Conservation (phyloP, 2,113 vertebrate genomes). For the cat (Felis catus) region DNA sequence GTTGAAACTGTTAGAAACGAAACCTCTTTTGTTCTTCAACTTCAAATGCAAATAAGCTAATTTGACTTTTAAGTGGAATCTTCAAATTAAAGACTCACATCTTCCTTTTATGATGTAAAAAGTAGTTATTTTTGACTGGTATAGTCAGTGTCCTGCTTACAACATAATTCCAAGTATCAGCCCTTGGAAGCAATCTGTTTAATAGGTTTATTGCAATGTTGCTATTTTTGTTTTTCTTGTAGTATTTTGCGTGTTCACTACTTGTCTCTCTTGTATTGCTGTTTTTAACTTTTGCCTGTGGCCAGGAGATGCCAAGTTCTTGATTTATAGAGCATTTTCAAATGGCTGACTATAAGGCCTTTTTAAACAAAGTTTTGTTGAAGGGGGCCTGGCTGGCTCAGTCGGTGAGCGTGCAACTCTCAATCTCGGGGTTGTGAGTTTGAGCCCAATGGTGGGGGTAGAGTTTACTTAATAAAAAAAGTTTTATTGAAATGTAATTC, state of each 20-base stretch:
- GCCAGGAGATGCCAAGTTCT: neutral
- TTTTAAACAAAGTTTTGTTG: neutral
- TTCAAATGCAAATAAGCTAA: constrained; percentile 76
- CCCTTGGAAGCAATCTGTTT: neutral
- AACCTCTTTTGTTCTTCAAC: constrained; percentile 71
- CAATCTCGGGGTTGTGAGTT: neutral
- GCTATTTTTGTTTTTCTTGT: neutral
- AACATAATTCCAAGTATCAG: neutral
- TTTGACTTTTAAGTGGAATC: constrained; percentile 76
- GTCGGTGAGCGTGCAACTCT: neutral
- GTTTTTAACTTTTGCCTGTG: neutral
- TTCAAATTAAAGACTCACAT: constrained; percentile 70
- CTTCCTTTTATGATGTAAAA: constrained; percentile 65
- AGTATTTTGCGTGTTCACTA: neutral
- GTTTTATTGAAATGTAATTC: neutral
- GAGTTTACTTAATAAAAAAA: neutral
- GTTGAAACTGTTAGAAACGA: constrained; percentile 53
- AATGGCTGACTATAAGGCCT: neutral
- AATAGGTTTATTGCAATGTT: neutral
- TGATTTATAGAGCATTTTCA: constrained; percentile 5
- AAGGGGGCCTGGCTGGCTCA: neutral
- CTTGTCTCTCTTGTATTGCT: neutral
- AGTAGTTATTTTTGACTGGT: constrained; percentile 47
- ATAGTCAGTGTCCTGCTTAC: neutral
- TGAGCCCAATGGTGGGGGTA: neutral